phyloP scores from a whole-genome alignment of 37 sponge, comb jelly and placozoan genomes.

The Beroe ovata region DNA sequence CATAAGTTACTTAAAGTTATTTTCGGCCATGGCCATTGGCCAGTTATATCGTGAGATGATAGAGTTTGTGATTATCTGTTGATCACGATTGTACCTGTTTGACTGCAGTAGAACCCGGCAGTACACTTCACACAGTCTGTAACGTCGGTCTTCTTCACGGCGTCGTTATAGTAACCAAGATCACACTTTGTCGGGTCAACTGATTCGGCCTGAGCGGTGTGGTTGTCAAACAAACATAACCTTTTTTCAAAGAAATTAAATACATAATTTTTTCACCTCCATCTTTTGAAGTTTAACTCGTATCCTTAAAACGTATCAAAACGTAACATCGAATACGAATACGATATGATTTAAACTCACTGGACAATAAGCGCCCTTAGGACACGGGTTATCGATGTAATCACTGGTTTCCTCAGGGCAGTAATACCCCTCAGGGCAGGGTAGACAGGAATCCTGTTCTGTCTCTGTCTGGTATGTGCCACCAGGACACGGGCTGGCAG shows the following conservation, averaged over 20 bases:
- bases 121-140: constrained; percentile 39
- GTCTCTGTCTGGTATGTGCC: constrained; percentile 67
- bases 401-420: constrained; percentile 47
- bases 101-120: constrained; percentile 68
- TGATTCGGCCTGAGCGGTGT: background rate
- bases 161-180: constrained; percentile 23
- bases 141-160: background rate
- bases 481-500: constrained; percentile 24
- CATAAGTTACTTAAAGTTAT: no score
- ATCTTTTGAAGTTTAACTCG: no score
- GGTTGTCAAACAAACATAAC: no score
- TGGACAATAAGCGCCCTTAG: constrained; percentile 68
- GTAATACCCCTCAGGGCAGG: constrained; percentile 69
- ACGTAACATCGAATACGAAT: no score
- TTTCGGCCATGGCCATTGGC: no score
- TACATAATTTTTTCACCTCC: no score
- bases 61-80: no score
- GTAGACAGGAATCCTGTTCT: constrained; percentile 24
- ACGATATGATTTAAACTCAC: no score
- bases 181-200: constrained; percentile 66
- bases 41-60: no score
- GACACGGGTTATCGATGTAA: constrained; percentile 39
- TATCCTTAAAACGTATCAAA: no score
- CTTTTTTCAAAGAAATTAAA: no score
- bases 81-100: no score